phyloP scores from a whole-genome alignment of 1,140 invertebrate species.

The Eciton burchellii region DNA sequence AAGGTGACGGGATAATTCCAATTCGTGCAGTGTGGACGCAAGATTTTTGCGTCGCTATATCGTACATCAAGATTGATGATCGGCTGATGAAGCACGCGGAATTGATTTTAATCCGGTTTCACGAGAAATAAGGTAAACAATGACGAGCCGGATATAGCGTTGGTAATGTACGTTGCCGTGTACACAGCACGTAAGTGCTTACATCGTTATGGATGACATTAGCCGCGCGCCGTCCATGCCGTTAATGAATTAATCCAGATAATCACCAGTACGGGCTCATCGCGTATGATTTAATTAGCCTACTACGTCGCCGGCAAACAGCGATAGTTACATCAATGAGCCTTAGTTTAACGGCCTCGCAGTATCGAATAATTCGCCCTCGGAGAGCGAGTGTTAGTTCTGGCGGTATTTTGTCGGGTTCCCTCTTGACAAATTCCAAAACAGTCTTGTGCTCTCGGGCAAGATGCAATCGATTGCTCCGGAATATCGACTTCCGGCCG shows the following conservation, averaged over 20 bases:
- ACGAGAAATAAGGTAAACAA: conserved; percentile 21
- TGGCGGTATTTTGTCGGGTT: no score
- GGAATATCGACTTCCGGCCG: no score
- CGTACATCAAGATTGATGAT: not conserved
- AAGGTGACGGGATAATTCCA: no score
- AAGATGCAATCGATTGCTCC: no score
- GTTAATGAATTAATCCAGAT: conserved; percentile 60
- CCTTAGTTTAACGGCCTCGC: not conserved
- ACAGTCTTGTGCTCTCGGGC: no score
- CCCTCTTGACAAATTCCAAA: no score
- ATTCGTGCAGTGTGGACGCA: no score
- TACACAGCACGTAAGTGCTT: conserved; percentile 30
- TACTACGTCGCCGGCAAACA: conserved; percentile 20
- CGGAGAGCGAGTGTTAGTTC: not conserved
- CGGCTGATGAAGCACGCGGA: not conserved
- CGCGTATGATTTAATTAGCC: conserved; percentile 51
- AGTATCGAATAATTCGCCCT: not conserved
- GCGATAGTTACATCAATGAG: conserved; percentile 12
- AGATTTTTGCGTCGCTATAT: no score
- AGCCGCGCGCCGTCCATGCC: conserved; percentile 31
- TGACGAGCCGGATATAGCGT: not conserved
- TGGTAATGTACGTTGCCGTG: conserved; percentile 12
- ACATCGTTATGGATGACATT: conserved; percentile 50
- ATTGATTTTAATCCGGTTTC: conserved; percentile 25
- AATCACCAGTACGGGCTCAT: conserved; percentile 44